These are phyloP conservation scores for Exephanes ischioxanthus DNA, from an alignment of 2,888 invertebrate genomes.

Conservation along the genomic window DNA sequence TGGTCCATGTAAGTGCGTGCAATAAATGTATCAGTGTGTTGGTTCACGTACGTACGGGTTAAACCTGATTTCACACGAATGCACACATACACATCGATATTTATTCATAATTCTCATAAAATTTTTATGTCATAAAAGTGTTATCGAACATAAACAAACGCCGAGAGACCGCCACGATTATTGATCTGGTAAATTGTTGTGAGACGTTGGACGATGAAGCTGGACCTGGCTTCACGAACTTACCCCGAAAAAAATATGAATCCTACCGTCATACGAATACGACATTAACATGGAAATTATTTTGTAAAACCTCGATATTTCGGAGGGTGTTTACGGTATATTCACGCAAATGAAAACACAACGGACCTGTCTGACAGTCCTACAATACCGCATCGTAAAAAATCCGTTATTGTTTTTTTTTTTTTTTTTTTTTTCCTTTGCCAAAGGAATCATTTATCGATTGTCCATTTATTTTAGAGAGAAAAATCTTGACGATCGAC, in stretches of 20 bases:
- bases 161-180: slow-evolving; percentile 14
- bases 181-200: not conserved
- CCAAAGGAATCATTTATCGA: slow-evolving; percentile 37
- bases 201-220: not conserved
- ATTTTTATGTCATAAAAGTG: not conserved
- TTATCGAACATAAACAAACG: not conserved
- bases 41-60: slow-evolving; percentile 65
- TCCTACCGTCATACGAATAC: slow-evolving; percentile 13
- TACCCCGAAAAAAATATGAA: slow-evolving; percentile 1
- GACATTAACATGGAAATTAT: slow-evolving; percentile 19
- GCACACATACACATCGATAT: slow-evolving; percentile 26
- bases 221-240: not conserved
- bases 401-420: slow-evolving; percentile 35
- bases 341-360: slow-evolving; percentile 66
- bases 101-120: not conserved
- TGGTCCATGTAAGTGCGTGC: slow-evolving; percentile 84
- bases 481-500: not conserved
- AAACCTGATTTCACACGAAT: slow-evolving; percentile 42
- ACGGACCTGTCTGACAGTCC: slow-evolving; percentile 67
- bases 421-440: slow-evolving; percentile 41
- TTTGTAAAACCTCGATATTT: slow-evolving; percentile 7
- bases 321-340: slow-evolving; percentile 23
- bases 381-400: slow-evolving; percentile 42
- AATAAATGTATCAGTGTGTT: slow-evolving; percentile 68
- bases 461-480: slow-evolving; percentile 43